These are phyloP conservation scores for Eilema griseolum DNA, from an alignment of 2,888 invertebrate species.

Conservation along the genomic window DNA sequence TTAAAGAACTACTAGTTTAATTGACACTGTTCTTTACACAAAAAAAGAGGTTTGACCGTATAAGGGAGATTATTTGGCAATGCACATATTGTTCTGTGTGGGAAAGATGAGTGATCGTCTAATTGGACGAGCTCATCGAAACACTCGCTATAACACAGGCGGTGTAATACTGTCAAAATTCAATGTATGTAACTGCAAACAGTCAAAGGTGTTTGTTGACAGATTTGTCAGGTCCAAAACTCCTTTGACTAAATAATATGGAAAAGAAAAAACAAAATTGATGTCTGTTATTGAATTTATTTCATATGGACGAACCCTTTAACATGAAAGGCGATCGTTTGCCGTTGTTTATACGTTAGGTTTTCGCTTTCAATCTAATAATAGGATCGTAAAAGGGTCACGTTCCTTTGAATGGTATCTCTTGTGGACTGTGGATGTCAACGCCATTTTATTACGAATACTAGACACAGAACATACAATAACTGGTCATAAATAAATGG, in stretches of 20 bases:
- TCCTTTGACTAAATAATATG: slow-evolving; percentile 52
- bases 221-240: neutral
- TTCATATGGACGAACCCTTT: slow-evolving; percentile 68
- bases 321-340: slow-evolving; percentile 76
- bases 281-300: slow-evolving; percentile 80
- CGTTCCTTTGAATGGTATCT: slow-evolving; percentile 58
- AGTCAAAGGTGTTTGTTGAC: neutral
- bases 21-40: too few relatives aligned
- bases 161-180: too few relatives aligned
- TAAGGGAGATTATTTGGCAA: too few relatives aligned
- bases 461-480: slow-evolving; percentile 59
- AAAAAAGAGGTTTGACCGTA: too few relatives aligned
- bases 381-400: slow-evolving; percentile 69
- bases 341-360: slow-evolving; percentile 74
- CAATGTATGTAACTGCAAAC: too few relatives aligned
- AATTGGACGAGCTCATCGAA: too few relatives aligned
- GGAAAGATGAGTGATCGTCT: too few relatives aligned
- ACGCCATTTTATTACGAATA: slow-evolving; percentile 62
- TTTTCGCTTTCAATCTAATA: slow-evolving; percentile 77
- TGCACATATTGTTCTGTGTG: too few relatives aligned
- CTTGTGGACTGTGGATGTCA: slow-evolving; percentile 44
- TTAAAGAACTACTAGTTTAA: too few relatives aligned
- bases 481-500: slow-evolving; percentile 58
- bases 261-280: slow-evolving; percentile 65
- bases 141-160: too few relatives aligned